Evolutionary conservation across 1,140 invertebrate species (phyloP), one percentile per base, ranked within the genome.

Genomic region (Pachypeltis micranthus): DNA sequence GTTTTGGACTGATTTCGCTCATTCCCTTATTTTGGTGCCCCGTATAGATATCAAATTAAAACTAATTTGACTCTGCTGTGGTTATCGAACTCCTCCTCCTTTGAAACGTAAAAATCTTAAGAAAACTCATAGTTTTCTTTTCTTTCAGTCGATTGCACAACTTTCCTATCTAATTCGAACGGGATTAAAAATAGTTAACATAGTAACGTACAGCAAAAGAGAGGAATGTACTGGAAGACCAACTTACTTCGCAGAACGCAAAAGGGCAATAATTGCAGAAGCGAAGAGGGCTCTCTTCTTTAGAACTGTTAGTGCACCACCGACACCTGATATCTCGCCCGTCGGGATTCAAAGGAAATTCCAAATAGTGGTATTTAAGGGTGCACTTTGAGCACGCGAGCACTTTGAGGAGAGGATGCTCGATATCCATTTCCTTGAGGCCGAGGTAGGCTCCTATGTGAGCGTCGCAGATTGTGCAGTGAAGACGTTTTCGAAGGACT

Each of bases 331-430:
- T 56, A 29, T 65, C 64, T 34, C 47, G 44, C 25, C 60, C 44
- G 27, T 25, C 44, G 1, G 55, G 12, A 55, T 26, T 44, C 21
- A 65, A 21, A 31, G 56, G 34, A 25, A 62, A 65, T 21, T 54
- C 28, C 0, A 60, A 12, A 1, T 59, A 59, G 19, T 24, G 27
- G 31, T 63, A 65, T 27, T 24, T 31, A 27, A 21, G 16, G n/a
- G 16, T 57, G 58, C 64, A 65, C n/a, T 34, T 51, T 21, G 25
- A 27, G 31, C 64, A 65, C 12, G 28, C 24, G 29, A 65, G 26
- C 23, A 65, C 64, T 44, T 60, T 65, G n/a, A 65, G 31, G 4
- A 63, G 7, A 39, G 64, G 64, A 26, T 65, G 64, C 16, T 57
- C 60, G 14, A 63, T 60, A 1, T 34, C 19, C 19, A 26, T 27